A percentile compares a stretch with the other conserved stretches of the same genome.
phyloP scores from a whole-genome alignment of 2,113 vertebrate genomes.

The Pardalotus punctatus region DNA sequence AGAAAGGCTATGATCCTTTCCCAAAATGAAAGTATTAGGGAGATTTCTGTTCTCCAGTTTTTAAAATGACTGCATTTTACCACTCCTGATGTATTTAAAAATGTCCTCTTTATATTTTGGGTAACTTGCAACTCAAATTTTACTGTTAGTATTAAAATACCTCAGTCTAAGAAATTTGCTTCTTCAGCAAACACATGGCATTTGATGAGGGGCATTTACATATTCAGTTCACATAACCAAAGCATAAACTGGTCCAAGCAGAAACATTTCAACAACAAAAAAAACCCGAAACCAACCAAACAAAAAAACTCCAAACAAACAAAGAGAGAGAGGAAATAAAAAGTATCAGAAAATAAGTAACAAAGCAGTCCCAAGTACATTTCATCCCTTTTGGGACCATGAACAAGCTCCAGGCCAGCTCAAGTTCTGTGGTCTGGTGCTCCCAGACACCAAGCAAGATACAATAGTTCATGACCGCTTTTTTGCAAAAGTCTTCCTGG shows the following conservation, averaged over 20 bases:
- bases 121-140: neutral
- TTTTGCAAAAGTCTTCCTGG: neutral
- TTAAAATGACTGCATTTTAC: neutral
- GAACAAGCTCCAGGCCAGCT: neutral
- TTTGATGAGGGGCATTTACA: neutral
- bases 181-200: neutral
- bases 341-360: neutral
- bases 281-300: too few species aligned
- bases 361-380: neutral
- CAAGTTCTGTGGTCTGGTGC: neutral
- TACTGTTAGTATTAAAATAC: neutral
- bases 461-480: rapidly evolving
- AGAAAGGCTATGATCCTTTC: neutral
- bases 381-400: neutral
- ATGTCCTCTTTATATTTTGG: neutral
- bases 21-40: neutral
- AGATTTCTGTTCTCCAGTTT: neutral
- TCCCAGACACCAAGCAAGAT: neutral
- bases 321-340: neutral
- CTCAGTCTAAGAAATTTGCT: neutral
- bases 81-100: neutral
- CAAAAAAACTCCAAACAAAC: neutral
- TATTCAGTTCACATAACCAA: neutral
- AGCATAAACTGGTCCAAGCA: neutral
- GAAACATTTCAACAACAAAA: neutral